Conservation (phyloP, 35 echinoderm and acorn worm species). For the Stichopus chloronotus region DNA sequence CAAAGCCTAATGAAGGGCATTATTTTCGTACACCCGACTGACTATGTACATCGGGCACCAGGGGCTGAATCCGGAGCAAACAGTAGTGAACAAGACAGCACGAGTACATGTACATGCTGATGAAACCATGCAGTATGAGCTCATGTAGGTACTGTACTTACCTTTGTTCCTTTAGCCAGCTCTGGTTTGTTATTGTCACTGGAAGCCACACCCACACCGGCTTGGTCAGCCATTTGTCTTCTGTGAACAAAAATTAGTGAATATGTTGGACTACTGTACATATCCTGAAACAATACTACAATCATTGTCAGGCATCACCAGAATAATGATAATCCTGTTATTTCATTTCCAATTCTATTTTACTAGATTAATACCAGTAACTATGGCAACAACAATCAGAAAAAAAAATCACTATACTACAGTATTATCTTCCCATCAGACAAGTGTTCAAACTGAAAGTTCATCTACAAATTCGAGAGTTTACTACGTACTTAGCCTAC, state of each 20-base stretch:
- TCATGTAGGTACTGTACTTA: background rate
- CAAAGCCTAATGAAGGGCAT: background rate
- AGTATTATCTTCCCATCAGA: too few species aligned
- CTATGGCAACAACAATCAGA: too few species aligned
- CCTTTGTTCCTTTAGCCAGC: constrained; percentile 17
- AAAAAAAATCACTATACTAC: too few species aligned
- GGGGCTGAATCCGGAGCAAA: background rate
- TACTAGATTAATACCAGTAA: too few species aligned
- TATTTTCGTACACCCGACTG: background rate
- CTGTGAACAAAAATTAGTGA: background rate
- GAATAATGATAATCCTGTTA: too few species aligned
- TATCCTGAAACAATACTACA: too few species aligned
- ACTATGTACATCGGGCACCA: background rate
- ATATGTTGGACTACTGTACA: too few species aligned
- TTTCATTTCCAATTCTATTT: too few species aligned
- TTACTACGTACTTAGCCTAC: too few species aligned
- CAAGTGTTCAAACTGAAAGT: too few species aligned
- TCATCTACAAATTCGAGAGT: too few species aligned
- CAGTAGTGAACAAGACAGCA: background rate
- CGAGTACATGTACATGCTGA: background rate
- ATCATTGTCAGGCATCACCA: too few species aligned
- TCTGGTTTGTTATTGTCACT: constrained; percentile 13
- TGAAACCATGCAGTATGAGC: background rate
- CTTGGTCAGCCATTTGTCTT: constrained; percentile 49
- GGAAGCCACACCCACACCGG: constrained; percentile 11